These are phyloP conservation scores for Neomorphus geoffroyi DNA, from an alignment of 2,797 vertebrate genomes.

Conservation along the genomic window DNA sequence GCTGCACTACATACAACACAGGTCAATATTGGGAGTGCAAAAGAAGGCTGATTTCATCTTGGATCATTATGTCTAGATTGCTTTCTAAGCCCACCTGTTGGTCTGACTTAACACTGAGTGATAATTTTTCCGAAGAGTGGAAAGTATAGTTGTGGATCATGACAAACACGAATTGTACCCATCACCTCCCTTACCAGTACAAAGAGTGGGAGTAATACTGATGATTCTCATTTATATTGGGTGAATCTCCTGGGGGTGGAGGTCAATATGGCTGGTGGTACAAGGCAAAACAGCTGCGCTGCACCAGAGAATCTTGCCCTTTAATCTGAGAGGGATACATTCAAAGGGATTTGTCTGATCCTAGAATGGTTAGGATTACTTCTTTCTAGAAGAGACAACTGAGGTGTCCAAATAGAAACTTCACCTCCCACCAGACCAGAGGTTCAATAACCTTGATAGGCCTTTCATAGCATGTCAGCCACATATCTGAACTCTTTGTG, in stretches of 20 bases:
- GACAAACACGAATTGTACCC: not conserved
- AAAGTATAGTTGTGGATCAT: not conserved
- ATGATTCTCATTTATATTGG: constrained; percentile 2
- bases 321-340: constrained; percentile 37
- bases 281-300: constrained; percentile 17
- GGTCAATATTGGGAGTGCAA: not conserved
- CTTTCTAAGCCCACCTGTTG: not conserved
- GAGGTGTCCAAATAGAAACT: constrained; percentile 36
- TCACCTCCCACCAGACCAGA: not conserved
- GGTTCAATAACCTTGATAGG: not conserved
- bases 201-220: constrained; percentile 26
- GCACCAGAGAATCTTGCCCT: constrained; percentile 24
- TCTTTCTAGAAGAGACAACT: constrained; percentile 28
- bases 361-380: constrained; percentile 20
- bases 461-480: not conserved
- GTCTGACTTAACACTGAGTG: not conserved
- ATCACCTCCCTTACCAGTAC: not conserved
- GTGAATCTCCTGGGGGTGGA: constrained; percentile 46
- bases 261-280: not conserved
- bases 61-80: not conserved
- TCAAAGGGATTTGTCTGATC: constrained; percentile 49
- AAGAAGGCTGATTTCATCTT: not conserved
- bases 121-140: not conserved
- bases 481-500: not conserved
- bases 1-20: not conserved